Percentiles rank a stretch among this genome's conserved stretches.
These are phyloP conservation scores for Vulpes vulpes DNA, from an alignment of 2,113 vertebrate species.

Conservation along the genomic window DNA sequence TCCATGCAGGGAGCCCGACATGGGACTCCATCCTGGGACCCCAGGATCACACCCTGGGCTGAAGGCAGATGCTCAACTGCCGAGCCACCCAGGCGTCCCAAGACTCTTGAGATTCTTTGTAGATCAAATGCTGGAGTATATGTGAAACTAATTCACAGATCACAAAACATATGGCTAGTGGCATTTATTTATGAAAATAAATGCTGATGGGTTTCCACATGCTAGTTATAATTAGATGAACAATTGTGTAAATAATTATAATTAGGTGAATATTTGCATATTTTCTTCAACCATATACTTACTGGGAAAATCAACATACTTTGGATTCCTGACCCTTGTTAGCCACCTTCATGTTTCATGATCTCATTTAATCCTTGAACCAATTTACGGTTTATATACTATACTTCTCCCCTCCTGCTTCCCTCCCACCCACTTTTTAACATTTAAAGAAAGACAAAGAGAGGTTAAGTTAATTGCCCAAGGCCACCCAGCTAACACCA, in stretches of 20 bases:
- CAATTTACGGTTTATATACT: neutral
- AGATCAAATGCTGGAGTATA: neutral
- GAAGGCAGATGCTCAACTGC: too few relatives aligned
- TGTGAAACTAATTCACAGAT: slow-evolving; percentile 35
- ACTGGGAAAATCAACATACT: slow-evolving; percentile 48
- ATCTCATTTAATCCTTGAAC: slow-evolving; percentile 57
- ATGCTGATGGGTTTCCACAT: slow-evolving; percentile 61
- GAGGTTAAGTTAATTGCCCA: slow-evolving; percentile 30
- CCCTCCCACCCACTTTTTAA: neutral
- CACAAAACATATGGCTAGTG: slow-evolving; percentile 72
- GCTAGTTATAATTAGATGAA: slow-evolving; percentile 68
- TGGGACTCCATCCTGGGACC: too few relatives aligned
- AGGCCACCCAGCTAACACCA: slow-evolving; percentile 18
- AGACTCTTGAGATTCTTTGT: neutral
- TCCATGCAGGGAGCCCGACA: too few relatives aligned
- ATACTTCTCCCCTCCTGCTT: neutral
- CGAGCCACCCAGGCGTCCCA: too few relatives aligned
- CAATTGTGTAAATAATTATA: slow-evolving; percentile 72
- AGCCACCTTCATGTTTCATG: slow-evolving; percentile 47
- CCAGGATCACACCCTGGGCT: too few relatives aligned
- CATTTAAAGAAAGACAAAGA: slow-evolving; percentile 35
- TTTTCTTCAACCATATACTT: slow-evolving; percentile 67
- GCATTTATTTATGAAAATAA: slow-evolving; percentile 67
- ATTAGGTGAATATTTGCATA: slow-evolving; percentile 70
- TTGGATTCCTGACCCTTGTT: slow-evolving; percentile 50